Evolutionary conservation across 2,113 vertebrate species (phyloP), one percentile per base, ranked within the genome.

Genomic region (Pseudolaguvia tuberculata): DNA sequence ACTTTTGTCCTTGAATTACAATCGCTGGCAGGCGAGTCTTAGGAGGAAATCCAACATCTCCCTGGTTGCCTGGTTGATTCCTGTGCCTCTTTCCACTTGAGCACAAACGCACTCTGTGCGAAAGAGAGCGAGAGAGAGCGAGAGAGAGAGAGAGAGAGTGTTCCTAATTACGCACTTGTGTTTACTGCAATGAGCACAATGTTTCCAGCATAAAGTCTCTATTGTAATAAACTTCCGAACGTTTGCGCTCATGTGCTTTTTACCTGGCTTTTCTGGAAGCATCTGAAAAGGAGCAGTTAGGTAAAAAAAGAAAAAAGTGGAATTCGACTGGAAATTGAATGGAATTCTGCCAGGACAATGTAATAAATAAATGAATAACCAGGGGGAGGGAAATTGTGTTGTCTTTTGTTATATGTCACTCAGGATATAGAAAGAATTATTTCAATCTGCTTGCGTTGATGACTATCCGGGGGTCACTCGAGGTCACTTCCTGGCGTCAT

Each of bases 81-180:
- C 27, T 2, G 25, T 21, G 20, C 63, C 53, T 75, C 63, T 23
- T 72, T 62, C 73, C 50, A 62, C 15, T 29, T 35, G 29, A 51
- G 67, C 73, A 61, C 70, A 80, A 76, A 68, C 53, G 72, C 17
- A 10, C 50, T 74, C 47, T 69, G 63, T 78, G 55, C 15, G 7
- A 62, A 66, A 48, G 50, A 61, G 39, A 42, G 39, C 5, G 56
- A 48, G 50, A 53, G 39, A n/a, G n/a, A n/a, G n/a, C n/a, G n/a
- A n/a, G n/a, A n/a, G n/a, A n/a, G n/a, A n/a, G n/a, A n/a, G 39
- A 42, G 39, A 42, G 56, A 48, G 50, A 53, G 39, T 72, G 78
- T 59, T 80, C 69, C 70, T 68, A 67, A 75, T 75, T 75, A 75
- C 23, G 21, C 47, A 52, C 50, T 59, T 42, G 51, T 5, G 13